These are phyloP conservation scores for Heliothis peltigera DNA, from an alignment of 2,888 invertebrate species.

Conservation along the genomic window DNA sequence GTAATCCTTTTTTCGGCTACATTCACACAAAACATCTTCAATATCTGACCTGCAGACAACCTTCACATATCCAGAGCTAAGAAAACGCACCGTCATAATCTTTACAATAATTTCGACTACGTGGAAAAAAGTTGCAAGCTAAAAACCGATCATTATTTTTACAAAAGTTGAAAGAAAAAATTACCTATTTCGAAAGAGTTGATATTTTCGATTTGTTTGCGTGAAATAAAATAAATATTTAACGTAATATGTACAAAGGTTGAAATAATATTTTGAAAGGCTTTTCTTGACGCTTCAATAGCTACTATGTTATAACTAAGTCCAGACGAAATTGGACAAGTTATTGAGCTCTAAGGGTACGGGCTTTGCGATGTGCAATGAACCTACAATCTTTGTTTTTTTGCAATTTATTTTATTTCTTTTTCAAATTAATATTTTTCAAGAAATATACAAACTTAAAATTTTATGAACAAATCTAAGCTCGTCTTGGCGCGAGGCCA, in stretches of 20 bases:
- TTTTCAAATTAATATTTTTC: too few relatives aligned
- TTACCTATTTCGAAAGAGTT: neutral
- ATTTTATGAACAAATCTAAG: too few relatives aligned
- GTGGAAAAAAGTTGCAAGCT: conserved; percentile 37
- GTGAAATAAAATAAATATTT: neutral
- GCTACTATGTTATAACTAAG: neutral
- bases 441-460: too few relatives aligned
- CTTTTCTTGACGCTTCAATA: neutral
- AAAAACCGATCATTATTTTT: conserved; percentile 53
- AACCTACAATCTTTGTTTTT: too few relatives aligned
- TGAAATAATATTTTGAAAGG: conserved; percentile 1
- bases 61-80: conserved; percentile 19
- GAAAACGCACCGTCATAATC: conserved; percentile 40
- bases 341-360: neutral
- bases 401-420: too few relatives aligned
- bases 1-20: neutral
- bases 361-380: too few relatives aligned
- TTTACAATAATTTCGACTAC: conserved; percentile 26
- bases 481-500: too few relatives aligned
- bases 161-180: conserved; percentile 1
- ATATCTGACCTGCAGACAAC: conserved; percentile 54
- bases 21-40: neutral
- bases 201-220: neutral
- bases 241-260: neutral
- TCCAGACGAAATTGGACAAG: neutral